Conservation (phyloP, 1,140 invertebrate genomes). For the Trinorchestia longiramus region DNA sequence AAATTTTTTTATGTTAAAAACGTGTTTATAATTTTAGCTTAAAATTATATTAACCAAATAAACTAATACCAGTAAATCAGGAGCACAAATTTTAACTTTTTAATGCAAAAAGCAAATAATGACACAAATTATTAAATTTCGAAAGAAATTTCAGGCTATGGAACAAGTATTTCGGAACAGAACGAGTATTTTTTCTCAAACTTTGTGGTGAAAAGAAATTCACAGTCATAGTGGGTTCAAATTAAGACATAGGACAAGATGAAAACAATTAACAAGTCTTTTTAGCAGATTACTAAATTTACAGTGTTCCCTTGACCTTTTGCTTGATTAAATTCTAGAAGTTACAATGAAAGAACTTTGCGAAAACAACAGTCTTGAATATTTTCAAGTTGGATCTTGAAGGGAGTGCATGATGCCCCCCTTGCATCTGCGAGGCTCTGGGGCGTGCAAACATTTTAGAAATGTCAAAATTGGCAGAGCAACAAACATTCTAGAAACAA, state of each 20-base stretch:
- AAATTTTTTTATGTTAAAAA: no score
- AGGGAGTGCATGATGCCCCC: background rate
- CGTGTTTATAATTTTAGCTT: no score
- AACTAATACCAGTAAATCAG: no score
- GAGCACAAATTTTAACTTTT: no score
- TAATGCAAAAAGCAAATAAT: no score
- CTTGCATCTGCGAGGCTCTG: background rate
- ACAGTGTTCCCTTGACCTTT: constrained; percentile 39
- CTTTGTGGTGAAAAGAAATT: no score
- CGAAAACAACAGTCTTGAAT: background rate
- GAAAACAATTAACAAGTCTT: background rate
- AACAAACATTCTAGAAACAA: background rate
- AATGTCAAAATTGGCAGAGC: background rate
- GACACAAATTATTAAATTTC: no score
- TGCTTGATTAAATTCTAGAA: constrained; percentile 25
- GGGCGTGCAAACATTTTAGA: background rate
- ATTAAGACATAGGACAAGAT: background rate
- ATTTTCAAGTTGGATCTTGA: background rate
- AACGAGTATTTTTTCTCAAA: no score
- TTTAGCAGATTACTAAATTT: background rate
- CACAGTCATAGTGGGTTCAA: no score
- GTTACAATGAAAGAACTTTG: constrained; percentile 45
- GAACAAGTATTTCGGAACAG: no score
- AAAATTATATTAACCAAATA: no score
- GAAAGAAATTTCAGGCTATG: no score